Evolutionary conservation across 2,113 vertebrate species (phyloP).

Genomic region (Grallaria varia): DNA sequence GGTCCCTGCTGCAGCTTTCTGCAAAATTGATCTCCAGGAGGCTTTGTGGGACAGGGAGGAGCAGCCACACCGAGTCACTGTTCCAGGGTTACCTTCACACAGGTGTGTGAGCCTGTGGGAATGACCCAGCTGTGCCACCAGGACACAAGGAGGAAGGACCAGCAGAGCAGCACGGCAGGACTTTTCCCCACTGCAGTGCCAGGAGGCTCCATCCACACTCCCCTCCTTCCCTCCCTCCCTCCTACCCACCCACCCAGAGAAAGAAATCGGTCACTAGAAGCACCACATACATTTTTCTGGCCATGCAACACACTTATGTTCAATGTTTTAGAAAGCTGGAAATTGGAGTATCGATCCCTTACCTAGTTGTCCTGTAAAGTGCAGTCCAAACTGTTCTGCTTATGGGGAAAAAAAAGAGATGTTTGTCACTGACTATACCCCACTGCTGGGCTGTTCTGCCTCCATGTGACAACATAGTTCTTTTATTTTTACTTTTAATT

Average conservation of each 20-base stretch:
- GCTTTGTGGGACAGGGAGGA: background rate
- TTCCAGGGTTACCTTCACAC: background rate
- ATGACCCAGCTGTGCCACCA: background rate
- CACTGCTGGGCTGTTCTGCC: background rate
- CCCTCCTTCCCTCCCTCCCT: background rate
- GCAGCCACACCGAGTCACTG: slow-evolving; percentile 15
- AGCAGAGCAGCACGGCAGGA: background rate
- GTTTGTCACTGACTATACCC: background rate
- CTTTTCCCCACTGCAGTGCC: background rate
- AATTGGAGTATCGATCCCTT: background rate
- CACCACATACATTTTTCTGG: background rate
- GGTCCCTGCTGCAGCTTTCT: slow-evolving; percentile 57
- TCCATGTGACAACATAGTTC: background rate
- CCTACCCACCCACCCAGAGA: background rate
- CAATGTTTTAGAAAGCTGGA: background rate
- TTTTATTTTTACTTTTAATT: background rate
- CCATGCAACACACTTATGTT: background rate
- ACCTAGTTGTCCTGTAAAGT: background rate
- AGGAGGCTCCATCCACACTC: background rate
- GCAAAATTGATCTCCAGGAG: slow-evolving; percentile 11
- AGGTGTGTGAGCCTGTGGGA: background rate
- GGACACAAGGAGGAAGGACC: background rate
- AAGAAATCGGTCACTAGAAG: background rate
- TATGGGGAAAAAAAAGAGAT: background rate
- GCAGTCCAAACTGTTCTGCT: background rate